Base-by-base conservation (phyloP, 2,888 invertebrate genomes). In the Cheilosia urbana region DNA sequence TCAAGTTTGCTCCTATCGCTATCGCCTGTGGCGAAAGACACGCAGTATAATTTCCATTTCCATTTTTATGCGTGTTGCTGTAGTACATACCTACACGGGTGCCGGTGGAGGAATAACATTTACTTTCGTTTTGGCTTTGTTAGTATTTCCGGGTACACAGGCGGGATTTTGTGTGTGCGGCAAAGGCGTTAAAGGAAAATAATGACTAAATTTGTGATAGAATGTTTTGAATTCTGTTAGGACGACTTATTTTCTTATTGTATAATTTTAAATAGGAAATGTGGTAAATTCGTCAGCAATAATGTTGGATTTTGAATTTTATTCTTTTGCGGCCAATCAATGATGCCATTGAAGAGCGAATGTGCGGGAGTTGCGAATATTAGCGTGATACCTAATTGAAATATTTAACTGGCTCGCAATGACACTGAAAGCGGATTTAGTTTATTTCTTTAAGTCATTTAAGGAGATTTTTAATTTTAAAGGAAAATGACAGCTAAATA, bases 21-120 rank as follows among this genome's bases (percentile, higher is more conserved):
- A 63, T 68, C 63, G 78, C 72, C 62, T 68, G 66, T 15, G 78
- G 83, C 78, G 57, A 45, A 49, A 72, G 66, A 77, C 66, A 73
- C 80, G 69, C 57, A 69, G 68, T 68, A 68, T 68, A 65, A 83
- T 83, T 78, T 83, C 72, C 83, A 83, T 73, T 83, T 78, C 68
- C 63, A 63, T 83, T 78, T 83, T 83, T 83, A 78, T 78, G 57
- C 68, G 55, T 40, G 40, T 72, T 73, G 49, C 63, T 77, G 72
- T 68, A 60, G 13, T 13, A 37, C 47, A 47, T 47, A 17, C 47
- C 19, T 9, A 47, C 4, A 13, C 4, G 37, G 11, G 6, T 45
- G 45, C 62, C 68, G 72, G 62, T 68, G 78, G 68, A 62, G 68
- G 77, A 77, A 78, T 83, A 73, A 73, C 83, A 73, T 83, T 83